Evolutionary conservation across 1,140 invertebrate species (phyloP).

Genomic region (Microvelia longipes): DNA sequence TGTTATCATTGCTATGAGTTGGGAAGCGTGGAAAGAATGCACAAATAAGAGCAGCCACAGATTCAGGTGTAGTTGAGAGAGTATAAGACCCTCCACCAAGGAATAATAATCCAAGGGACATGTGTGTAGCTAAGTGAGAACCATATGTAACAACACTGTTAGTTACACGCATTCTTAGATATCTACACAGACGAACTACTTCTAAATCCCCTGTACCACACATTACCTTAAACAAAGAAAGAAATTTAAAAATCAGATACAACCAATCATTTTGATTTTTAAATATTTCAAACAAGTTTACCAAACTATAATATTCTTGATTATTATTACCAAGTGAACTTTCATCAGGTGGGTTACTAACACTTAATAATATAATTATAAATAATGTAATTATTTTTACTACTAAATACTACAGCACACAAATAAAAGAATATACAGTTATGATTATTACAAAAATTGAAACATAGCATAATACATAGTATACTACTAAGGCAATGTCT

Average conservation of each 20-base stretch:
- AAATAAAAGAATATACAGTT: no score
- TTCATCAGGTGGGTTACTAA: no score
- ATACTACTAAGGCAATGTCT: no score
- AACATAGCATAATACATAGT: no score
- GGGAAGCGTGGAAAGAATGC: conserved; percentile 95
- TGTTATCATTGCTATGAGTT: conserved; percentile 87
- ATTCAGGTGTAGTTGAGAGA: conserved; percentile 62
- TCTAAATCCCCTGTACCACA: conserved; percentile 81
- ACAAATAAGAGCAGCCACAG: conserved; percentile 75
- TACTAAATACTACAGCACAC: no score
- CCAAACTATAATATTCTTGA: no score
- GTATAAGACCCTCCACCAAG: conserved; percentile 84
- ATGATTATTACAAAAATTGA: no score
- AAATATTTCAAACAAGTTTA: no score
- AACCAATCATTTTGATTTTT: no score
- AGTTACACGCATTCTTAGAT: conserved; percentile 55
- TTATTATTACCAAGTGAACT: no score
- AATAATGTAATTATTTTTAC: no score
- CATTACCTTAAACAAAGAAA: conserved; percentile 50
- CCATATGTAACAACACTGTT: conserved; percentile 66
- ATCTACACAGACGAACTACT: conserved; percentile 70
- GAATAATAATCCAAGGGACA: conserved; percentile 82
- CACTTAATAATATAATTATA: no score
- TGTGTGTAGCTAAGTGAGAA: conserved; percentile 84
- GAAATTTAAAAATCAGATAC: background rate